A percentile compares a stretch with the other conserved stretches of the same genome.
Conservation (phyloP, 2,113 vertebrate species). For the Larimichthys polyactis region DNA sequence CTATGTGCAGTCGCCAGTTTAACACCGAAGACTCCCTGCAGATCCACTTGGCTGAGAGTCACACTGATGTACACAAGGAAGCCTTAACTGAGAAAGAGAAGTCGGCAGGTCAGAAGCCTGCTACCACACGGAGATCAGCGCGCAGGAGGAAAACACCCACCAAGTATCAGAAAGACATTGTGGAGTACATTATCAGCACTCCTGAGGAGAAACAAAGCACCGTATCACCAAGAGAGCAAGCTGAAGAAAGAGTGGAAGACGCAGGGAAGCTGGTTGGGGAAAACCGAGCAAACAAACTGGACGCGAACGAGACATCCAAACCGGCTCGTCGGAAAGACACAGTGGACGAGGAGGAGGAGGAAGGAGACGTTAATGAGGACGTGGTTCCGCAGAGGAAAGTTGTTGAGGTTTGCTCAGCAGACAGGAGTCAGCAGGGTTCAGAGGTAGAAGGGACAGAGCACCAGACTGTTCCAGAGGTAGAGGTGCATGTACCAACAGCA, state of each 20-base stretch:
- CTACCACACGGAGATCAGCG: slow-evolving; percentile 82
- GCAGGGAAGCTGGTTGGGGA: not conserved
- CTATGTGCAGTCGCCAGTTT: slow-evolving; percentile 83
- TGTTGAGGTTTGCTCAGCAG: slow-evolving; percentile 69
- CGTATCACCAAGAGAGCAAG: slow-evolving; percentile 2
- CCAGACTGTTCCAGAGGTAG: slow-evolving; percentile 79
- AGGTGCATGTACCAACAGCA: slow-evolving; percentile 43
- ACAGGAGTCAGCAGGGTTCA: slow-evolving; percentile 78
- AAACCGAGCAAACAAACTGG: slow-evolving; percentile 11
- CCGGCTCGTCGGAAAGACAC: slow-evolving; percentile 74
- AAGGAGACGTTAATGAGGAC: slow-evolving; percentile 70
- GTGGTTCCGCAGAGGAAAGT: not conserved
- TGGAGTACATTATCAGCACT: slow-evolving; percentile 58
- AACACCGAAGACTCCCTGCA: slow-evolving; percentile 88
- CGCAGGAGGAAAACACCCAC: slow-evolving; percentile 88
- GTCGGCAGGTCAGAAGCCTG: not conserved
- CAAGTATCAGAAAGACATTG: slow-evolving; percentile 86
- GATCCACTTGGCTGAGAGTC: slow-evolving; percentile 86
- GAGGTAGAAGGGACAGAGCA: slow-evolving; percentile 76
- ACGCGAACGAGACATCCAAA: slow-evolving; percentile 64
- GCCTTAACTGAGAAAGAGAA: slow-evolving; percentile 63
- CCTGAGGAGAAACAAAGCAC: slow-evolving; percentile 16
- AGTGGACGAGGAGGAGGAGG: slow-evolving; percentile 72
- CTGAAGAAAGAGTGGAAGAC: slow-evolving; percentile 29
- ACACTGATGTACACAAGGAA: slow-evolving; percentile 68